Percentiles rank a stretch among this genome's conserved stretches.
phyloP scores from a whole-genome alignment of 2,113 vertebrate genomes.

The Fregetta grallaria region DNA sequence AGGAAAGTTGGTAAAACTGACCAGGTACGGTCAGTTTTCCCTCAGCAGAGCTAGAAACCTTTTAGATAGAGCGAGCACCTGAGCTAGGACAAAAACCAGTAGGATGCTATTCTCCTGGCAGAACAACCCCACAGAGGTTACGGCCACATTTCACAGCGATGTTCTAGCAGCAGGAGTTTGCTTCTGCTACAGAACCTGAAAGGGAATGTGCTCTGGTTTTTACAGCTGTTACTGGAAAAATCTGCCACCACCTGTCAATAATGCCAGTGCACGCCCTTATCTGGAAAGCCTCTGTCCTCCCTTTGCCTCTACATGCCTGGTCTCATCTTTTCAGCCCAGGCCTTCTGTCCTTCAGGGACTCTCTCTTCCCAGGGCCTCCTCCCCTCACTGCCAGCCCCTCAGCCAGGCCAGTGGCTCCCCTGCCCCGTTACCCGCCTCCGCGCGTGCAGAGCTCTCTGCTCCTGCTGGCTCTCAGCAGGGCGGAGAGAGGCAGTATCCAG shows the following conservation, averaged over 20 bases:
- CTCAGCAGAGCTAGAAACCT: not conserved
- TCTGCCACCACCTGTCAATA: not conserved
- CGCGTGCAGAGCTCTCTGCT: not conserved
- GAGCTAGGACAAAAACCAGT: not conserved
- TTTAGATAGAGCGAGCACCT: not conserved
- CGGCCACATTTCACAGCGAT: rapidly evolving
- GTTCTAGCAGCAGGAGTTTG: not conserved
- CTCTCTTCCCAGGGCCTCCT: not conserved
- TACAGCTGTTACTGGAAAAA: not conserved
- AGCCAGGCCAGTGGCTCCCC: not conserved
- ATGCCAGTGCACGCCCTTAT: rapidly evolving
- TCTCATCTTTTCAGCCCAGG: not conserved
- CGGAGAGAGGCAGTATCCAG: not conserved
- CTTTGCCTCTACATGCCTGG: rapidly evolving
- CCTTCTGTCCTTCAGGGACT: not conserved
- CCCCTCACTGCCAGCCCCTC: not conserved
- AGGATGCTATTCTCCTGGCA: not conserved
- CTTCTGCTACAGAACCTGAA: not conserved
- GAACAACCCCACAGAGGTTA: not conserved
- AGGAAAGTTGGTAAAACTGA: not conserved
- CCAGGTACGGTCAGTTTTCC: not conserved
- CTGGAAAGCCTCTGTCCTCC: not conserved
- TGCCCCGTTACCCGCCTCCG: not conserved
- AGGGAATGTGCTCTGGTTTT: not conserved
- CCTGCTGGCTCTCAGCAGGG: rapidly evolving